Base-by-base conservation (phyloP, 2,888 invertebrate genomes). In the Junonia oenone region DNA sequence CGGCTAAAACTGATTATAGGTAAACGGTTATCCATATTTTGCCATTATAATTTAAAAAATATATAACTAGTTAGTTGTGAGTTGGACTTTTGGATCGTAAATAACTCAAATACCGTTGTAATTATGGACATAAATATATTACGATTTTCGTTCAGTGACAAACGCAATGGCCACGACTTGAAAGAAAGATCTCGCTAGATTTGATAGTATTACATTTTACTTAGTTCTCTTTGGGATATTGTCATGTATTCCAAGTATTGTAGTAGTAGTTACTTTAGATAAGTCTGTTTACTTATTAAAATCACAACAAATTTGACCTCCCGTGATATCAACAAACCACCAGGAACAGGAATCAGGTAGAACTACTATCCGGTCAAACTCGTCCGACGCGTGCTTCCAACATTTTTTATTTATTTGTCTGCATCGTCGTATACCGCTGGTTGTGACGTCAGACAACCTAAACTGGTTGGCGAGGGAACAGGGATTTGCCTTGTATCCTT, bases 331-430 rank as follows among this genome's bases (percentile, higher is more conserved):
- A 80, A 78, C 78, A 78, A 75, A 72, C 68, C 69, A 85, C 82
- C 88, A 90, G 89, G 89, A 90, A 88, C 90, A 87, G 89, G 87
- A 89, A 89, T 89, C 86, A 85, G 87, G 89, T 88, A 86, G 88
- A 88, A 83, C 89, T 88, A 89, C 90, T 84, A 88, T 89, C 88
- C 87, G 84, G 89, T 89, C 83, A 84, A 89, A 90, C 90, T 84
- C 85, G 90, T 90, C 89, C 81, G 75, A 83, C 87, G 88, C 86
- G 90, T 89, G 89, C 88, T 89, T 87, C 86, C 89, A 89, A 86
- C 88, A 88, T 86, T 90, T 90, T 89, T 89, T 88, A 86, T 88
- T 90, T 90, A 89, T 89, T 90, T 86, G 87, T 89, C 83, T 88
- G 89, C 84, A 87, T 76, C 84, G 88, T 86, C 81, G 82, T 83